A percentile compares a stretch with the other conserved stretches of the same genome.
Conservation (phyloP, 1,140 invertebrate genomes). For the Apis dorsata region DNA sequence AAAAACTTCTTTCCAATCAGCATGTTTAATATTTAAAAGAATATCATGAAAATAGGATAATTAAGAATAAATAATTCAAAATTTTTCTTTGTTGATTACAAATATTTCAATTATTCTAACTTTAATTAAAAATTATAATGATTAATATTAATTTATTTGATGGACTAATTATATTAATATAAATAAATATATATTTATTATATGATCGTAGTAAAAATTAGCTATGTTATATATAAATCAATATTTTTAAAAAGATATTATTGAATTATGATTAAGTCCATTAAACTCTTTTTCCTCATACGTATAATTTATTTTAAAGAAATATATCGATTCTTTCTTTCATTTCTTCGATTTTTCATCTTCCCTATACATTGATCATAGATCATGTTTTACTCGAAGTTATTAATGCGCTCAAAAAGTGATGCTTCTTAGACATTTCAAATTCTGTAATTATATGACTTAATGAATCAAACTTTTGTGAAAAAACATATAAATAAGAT, state of each 20-base stretch:
- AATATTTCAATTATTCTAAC: neutral
- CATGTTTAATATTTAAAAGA: neutral
- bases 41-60: too few species aligned
- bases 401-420: constrained; percentile 2
- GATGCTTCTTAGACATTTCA: constrained; percentile 11
- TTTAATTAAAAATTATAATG: neutral
- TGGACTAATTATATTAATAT: too few species aligned
- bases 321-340: neutral
- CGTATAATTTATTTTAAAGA: neutral
- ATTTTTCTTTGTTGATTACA: neutral
- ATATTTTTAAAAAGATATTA: constrained; percentile 29
- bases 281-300: neutral
- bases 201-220: neutral
- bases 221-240: neutral
- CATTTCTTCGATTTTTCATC: neutral
- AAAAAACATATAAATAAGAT: neutral
- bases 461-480: neutral
- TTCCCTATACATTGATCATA: neutral
- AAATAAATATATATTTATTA: too few species aligned
- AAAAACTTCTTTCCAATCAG: neutral
- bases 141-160: neutral
- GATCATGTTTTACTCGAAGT: neutral
- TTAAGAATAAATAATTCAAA: neutral
- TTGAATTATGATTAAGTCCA: constrained; percentile 16
- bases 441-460: neutral